Evolutionary conservation across 1,140 invertebrate genomes (phyloP), one percentile per base, ranked within the genome.

Genomic region (Bathynomus jamesi): DNA sequence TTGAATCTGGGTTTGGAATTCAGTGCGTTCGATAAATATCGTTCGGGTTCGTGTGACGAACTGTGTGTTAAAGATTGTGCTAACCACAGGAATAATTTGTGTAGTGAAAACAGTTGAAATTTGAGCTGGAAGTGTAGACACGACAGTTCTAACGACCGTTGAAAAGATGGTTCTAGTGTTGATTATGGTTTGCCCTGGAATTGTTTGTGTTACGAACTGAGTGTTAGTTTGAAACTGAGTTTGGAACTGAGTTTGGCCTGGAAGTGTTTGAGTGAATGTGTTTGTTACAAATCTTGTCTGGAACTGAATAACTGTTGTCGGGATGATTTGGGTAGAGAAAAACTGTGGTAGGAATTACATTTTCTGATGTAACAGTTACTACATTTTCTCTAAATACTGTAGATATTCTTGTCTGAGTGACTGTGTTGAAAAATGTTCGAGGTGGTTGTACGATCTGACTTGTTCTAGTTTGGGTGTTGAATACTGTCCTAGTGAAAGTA

Each of bases 271-370:
- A 10, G 71, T 73, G 53, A 64, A 27, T 4, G 71, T 73, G 4
- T 17, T 29, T n/a, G 29, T 67, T 21, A 53, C 29, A 17, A 65
- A 64, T 17, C 71, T 60, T 10, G 67, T 66, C 29, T 64, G 32
- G 25, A 66, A 68, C 61, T 73, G 66, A 10, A 61, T 69, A 31
- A 64, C 40, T 5, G 72, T 73, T 60, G 67, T 30, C 0, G 65
- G 68, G 3, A 73, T 46, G 4, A 69, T 28, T 24, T 69, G 71
- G 2, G 65, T 73, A 46, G n/a, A 53, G 30, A 66, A 70, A 53
- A n/a, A 76, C 46, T 17, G 70, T 76, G 24, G 70, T 67, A 46
- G 74, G 74, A 17, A 76, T 64, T n/a, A 76, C 63, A 31, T 72
- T 60, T 11, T 70, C 72, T 30, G 74, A 70, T n/a, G 71, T 68